Conservation (phyloP, 2,888 invertebrate species). For the Coleophora flavipennella region DNA sequence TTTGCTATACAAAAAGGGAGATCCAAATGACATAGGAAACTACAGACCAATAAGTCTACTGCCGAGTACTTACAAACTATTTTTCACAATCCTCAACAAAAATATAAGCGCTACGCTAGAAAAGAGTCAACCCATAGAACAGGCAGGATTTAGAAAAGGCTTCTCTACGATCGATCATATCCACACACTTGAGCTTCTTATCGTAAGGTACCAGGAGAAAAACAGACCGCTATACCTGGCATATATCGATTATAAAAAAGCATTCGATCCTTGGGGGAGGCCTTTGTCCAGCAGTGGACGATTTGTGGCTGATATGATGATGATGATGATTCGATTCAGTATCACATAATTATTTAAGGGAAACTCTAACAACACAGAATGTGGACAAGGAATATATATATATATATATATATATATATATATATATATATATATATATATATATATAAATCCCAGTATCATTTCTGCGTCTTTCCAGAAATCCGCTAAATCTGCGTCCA, state of each 20-base stretch:
- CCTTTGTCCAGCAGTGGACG: too few species aligned
- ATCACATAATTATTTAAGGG: background rate
- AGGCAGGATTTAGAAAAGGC: too few species aligned
- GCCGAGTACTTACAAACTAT: conserved; percentile 7
- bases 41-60: too few species aligned
- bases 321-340: too few species aligned
- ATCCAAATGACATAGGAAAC: too few species aligned
- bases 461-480: too few species aligned
- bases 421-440: conserved; percentile 11
- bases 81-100: background rate
- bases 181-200: conserved; percentile 8
- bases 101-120: conserved; percentile 1
- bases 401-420: background rate
- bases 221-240: too few species aligned
- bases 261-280: conserved; percentile 1
- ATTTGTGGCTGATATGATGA: too few species aligned
- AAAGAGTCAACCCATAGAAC: background rate
- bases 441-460: too few species aligned
- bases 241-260: conserved; percentile 11
- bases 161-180: too few species aligned
- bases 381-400: too few species aligned
- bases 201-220: conserved; percentile 10
- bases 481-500: too few species aligned
- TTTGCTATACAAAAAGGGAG: conserved; percentile 9
- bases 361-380: background rate